A percentile compares a stretch with the other conserved stretches of the same genome.
These are phyloP conservation scores for Garra rufa DNA, from an alignment of 2,113 vertebrate species.

Conservation along the genomic window DNA sequence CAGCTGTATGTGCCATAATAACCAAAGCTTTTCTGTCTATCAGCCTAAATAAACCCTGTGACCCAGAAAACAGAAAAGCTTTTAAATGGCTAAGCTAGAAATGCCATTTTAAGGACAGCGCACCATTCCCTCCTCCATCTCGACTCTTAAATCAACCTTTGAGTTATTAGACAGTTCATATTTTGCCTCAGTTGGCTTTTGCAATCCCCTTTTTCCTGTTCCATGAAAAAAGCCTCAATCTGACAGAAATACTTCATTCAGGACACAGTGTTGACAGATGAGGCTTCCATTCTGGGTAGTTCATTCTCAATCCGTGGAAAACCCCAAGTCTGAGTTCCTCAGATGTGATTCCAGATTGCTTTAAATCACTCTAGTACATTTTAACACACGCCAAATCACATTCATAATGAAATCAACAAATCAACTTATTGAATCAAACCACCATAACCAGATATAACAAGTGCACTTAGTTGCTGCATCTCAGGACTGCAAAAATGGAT, in stretches of 20 bases:
- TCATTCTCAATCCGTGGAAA: constrained; percentile 3
- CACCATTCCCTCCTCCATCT: not conserved
- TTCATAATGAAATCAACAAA: not conserved
- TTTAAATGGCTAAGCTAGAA: constrained; percentile 17
- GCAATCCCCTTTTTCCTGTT: not conserved
- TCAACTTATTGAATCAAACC: not conserved
- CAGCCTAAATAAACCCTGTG: constrained; percentile 32
- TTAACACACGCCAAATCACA: constrained; percentile 13
- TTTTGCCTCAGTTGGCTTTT: not conserved
- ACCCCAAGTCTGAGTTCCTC: not conserved
- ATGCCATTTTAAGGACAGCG: constrained; percentile 6
- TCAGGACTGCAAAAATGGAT: not conserved
- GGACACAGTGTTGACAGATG: not conserved
- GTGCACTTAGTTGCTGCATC: not conserved
- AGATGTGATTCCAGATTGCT: not conserved
- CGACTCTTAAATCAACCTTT: constrained; percentile 6
- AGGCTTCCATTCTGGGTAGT: not conserved
- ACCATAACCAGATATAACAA: not conserved
- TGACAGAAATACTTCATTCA: not conserved
- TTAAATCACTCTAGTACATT: not conserved
- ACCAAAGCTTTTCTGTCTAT: constrained; percentile 15
- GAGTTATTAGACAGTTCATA: not conserved
- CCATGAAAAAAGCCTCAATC: not conserved
- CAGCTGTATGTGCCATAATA: not conserved
- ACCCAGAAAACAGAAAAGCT: constrained; percentile 28